Conservation (phyloP, 2,797 vertebrate genomes). For the Champsocephalus esox region DNA sequence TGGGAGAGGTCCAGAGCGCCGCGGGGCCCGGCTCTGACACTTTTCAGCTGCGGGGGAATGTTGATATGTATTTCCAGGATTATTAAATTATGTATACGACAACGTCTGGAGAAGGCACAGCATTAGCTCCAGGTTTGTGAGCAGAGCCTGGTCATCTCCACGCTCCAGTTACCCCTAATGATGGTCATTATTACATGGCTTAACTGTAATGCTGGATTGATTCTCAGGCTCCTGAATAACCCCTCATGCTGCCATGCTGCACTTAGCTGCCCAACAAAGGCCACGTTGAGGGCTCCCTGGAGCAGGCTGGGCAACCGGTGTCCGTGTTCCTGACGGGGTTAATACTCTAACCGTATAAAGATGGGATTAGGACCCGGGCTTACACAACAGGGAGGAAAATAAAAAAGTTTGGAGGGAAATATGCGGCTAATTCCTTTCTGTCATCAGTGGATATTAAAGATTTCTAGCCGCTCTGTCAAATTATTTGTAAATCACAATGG, state of each 20-base stretch:
- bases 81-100: conserved; percentile 93
- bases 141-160: conserved; percentile 81
- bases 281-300: conserved; percentile 72
- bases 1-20: conserved; percentile 61
- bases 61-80: conserved; percentile 92
- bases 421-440: conserved; percentile 96
- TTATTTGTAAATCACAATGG: conserved; percentile 91
- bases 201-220: conserved; percentile 92
- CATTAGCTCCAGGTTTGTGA: conserved; percentile 86
- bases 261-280: conserved; percentile 78
- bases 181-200: conserved; percentile 94
- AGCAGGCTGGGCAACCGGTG: conserved; percentile 66
- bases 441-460: conserved; percentile 99
- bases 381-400: conserved; percentile 86
- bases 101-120: conserved; percentile 80
- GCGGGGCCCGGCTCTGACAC: conserved; percentile 67
- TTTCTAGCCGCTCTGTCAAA: conserved; percentile 85
- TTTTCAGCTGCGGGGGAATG: conserved; percentile 70
- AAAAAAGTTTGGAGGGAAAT: conserved; percentile 86
- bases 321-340: conserved; percentile 75
- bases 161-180: conserved; percentile 91
- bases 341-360: conserved; percentile 84
- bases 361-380: conserved; percentile 89
- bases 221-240: conserved; percentile 86
- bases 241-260: conserved; percentile 82